These are phyloP conservation scores for Lamellibrachia columna DNA, from an alignment of 2,888 invertebrate species.

Conservation along the genomic window DNA sequence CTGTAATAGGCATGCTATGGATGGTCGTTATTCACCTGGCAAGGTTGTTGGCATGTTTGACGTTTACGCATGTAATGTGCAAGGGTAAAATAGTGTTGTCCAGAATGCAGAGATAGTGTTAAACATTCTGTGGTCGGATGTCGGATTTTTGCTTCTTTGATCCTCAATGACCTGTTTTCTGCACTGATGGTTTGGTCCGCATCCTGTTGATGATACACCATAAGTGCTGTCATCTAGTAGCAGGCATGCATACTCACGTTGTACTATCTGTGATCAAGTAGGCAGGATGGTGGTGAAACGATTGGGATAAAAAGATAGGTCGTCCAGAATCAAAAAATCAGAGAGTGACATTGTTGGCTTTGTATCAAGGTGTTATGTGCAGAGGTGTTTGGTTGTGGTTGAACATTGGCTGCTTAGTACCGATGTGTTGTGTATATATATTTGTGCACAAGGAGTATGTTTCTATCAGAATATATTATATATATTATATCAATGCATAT, in stretches of 20 bases:
- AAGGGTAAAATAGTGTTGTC: not conserved
- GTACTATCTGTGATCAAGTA: not conserved
- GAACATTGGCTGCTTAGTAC: not conserved
- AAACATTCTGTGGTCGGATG: not conserved
- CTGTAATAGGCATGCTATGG: not conserved
- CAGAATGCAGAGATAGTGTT: not conserved
- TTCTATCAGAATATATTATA: constrained; percentile 12
- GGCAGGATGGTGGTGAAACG: not conserved
- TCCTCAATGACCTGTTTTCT: not conserved
- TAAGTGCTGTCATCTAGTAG: not conserved
- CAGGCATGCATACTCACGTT: not conserved
- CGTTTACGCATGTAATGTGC: not conserved
- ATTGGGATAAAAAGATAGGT: not conserved
- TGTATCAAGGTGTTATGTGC: constrained; percentile 16
- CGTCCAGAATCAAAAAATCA: not conserved
- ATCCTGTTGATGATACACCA: not conserved
- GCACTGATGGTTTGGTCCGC: not conserved
- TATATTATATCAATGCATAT: not conserved
- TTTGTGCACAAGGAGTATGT: not conserved
- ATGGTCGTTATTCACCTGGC: not conserved
- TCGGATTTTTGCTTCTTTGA: not conserved
- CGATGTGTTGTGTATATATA: not conserved
- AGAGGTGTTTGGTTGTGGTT: not conserved
- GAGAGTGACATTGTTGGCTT: not conserved
- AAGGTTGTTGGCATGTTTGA: not conserved